Evolutionary conservation across 1,140 invertebrate species (phyloP), one percentile per base, ranked within the genome.

Genomic region (Drosophila bifasciata): DNA sequence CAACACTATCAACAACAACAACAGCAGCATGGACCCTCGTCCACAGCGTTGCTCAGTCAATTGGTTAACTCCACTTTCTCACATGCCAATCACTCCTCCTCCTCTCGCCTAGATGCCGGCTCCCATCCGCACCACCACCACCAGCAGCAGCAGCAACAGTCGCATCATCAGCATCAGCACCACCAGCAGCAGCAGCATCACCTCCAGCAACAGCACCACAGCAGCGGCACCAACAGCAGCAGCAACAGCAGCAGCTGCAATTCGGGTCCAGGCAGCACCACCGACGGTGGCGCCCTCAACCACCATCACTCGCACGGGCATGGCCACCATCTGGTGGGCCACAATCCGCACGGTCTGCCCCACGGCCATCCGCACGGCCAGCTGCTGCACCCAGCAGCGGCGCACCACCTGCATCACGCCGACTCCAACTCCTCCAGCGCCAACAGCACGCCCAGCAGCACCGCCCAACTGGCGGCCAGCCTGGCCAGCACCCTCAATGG

Each of bases 11-110:
- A 74, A 3, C 78, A 79, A 11, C 77, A 74, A 3, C 78, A 79
- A 11, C 84, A 72, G 39, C 88, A 86, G 52, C 90, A 79, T 81
- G 81, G 84, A 84, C 90, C 90, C 16, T 91, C 90, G 69, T 90
- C 90, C 76, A 91, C 90, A 25, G 74, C 89, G 49, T 59, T 91
- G 72, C 81, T 91, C 50, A 91, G 90, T 76, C 90, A 91, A 89
- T 80, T 91, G 89, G 90, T 91, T 90, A 91, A 91, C 84, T 89
- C 90, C 56, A 91, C 90, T 55, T 91, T 91, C 72, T 91, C 86
- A 75, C 66, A 78, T 25, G 23, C 23, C 68, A 89, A 74, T 56
- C 60, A 79, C 58, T 78, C 59, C 58, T 77, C 83, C 72, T 75
- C 79, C 50, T 60, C 78, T 39, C 85, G 88, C 51, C 56, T 79